Base-by-base conservation (phyloP, 1,140 invertebrate species). In the Macrobrachium rosenbergii region DNA sequence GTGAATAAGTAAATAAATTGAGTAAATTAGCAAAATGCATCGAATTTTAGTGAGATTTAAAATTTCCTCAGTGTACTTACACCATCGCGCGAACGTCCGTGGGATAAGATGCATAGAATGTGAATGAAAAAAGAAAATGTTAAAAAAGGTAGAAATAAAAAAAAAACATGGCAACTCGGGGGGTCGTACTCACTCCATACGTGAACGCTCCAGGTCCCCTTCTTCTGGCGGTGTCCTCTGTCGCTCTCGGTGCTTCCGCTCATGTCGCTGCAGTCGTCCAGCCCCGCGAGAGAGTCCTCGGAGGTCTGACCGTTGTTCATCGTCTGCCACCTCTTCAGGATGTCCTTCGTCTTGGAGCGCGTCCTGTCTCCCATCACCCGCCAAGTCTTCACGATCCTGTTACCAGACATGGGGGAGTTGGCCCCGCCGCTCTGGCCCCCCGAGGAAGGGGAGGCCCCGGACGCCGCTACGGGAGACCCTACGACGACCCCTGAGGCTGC, bases 251-350 rank as follows among this genome's bases (percentile, higher is more conserved):
- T 73, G 37, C 84, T 76, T 45, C 82, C 88, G 64, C 81, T 89
- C 23, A 84, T 64, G 85, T 89, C 89, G 58, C 85, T 89, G 69
- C 80, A 77, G 19, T 88, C 85, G 59, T 89, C 89, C 2, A 81
- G 63, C 21, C 83, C 83, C 0, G 69, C 82, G 37, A 84, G 37
- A 10, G 89, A 89, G 72, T 89, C 89, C 52, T 78, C 82, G 1
- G 89, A 88, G 43, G 89, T 83, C 80, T 89, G 89, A 0, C 89
- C 83, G 63, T 87, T 89, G 60, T 87, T 87, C 89, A 89, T 89
- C 78, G 89, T 89, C 64, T 89, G 89, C 89, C 89, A 89, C 64
- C 89, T 83, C 80, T 89, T 89, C 60, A 89, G 67, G 62, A 89
- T 89, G 52, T 89, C 89, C 28, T 87, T 79, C 28, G 89, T 89